Conservation (phyloP, 2,888 invertebrate genomes). For the Agrypnus murinus region DNA sequence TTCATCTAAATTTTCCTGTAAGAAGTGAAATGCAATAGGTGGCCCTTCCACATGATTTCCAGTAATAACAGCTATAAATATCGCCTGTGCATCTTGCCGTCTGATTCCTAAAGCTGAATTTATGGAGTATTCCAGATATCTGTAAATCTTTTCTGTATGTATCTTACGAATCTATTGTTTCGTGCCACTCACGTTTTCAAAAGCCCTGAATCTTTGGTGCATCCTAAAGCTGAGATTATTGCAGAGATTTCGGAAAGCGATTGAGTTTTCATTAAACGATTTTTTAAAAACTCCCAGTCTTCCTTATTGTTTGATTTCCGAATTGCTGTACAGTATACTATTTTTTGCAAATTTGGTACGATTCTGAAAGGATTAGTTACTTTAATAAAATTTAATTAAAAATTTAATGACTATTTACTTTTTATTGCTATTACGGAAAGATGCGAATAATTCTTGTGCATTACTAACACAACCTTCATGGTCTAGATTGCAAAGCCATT, state of each 20-base stretch:
- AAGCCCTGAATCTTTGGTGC: conserved; percentile 70
- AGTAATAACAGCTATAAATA: not conserved
- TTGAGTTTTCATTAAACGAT: conserved; percentile 73
- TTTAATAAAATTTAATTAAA: too few species aligned
- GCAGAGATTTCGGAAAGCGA: conserved; percentile 81
- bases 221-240: conserved; percentile 80
- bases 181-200: too few species aligned
- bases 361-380: too few species aligned
- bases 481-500: conserved; percentile 79
- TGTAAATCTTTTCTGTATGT: too few species aligned
- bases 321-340: conserved; percentile 85
- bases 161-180: not conserved
- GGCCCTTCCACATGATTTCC: not conserved
- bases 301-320: conserved; percentile 69
- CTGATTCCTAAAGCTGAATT: not conserved
- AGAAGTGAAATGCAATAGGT: not conserved
- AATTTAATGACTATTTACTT: too few species aligned
- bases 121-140: not conserved
- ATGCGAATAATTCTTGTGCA: conserved; percentile 55
- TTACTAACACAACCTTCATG: conserved; percentile 75
- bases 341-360: conserved; percentile 78
- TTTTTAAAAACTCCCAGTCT: conserved; percentile 81
- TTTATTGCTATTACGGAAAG: too few species aligned
- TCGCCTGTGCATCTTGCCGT: not conserved
- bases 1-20: not conserved